Conservation (phyloP, 2,113 vertebrate genomes). For the Chionodraco myersi region DNA sequence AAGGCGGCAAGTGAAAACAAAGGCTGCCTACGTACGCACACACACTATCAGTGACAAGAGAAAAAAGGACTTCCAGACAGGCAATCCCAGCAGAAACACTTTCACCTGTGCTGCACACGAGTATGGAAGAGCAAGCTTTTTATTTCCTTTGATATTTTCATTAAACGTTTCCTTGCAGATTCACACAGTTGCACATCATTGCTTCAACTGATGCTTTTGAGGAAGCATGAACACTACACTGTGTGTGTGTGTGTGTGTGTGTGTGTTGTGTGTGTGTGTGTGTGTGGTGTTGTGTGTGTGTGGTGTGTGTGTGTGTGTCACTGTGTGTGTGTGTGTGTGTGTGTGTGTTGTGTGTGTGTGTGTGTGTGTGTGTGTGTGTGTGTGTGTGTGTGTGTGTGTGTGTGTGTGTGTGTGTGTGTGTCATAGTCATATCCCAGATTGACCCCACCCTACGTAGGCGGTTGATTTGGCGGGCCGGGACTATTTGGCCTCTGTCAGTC, state of each 20-base stretch:
- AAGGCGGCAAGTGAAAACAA: conserved; percentile 79
- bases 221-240: conserved; percentile 28
- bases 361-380: conserved; percentile 76
- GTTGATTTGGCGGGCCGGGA: conserved; percentile 73
- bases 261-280: conserved; percentile 78
- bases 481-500: conserved; percentile 80
- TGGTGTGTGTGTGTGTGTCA: conserved; percentile 84
- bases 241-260: conserved; percentile 40
- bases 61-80: conserved; percentile 67
- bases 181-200: conserved; percentile 15
- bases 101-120: conserved; percentile 73
- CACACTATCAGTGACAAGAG: conserved; percentile 64
- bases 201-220: conserved; percentile 15
- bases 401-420: conserved; percentile 83
- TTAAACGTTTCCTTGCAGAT: conserved; percentile 3
- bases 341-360: conserved; percentile 45
- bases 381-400: conserved; percentile 45
- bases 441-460: conserved; percentile 86
- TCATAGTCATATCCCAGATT: conserved; percentile 68
- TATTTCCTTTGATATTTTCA: conserved; percentile 23
- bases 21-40: conserved; percentile 64
- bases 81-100: conserved; percentile 67
- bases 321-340: conserved; percentile 77
- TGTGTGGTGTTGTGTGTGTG: conserved; percentile 47
- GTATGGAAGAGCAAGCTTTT: not conserved